Evolutionary conservation across 2,888 invertebrate genomes (phyloP).

Genomic region (Vandiemenella viatica): DNA sequence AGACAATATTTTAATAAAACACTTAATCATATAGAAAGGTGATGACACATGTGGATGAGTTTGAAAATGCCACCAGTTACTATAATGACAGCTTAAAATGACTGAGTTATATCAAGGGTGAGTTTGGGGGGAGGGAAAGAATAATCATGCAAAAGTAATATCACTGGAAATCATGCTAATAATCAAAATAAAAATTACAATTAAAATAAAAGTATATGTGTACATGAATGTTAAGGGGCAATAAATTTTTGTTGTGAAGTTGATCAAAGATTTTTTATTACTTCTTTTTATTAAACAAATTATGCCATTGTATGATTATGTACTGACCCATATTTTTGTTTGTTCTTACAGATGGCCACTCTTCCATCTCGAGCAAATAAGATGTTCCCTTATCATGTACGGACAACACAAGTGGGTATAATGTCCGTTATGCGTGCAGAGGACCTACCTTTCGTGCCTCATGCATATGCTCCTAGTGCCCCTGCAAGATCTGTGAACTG

Average conservation of each 20-base stretch:
- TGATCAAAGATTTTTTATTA: not conserved
- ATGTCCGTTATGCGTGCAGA: conserved; percentile 37
- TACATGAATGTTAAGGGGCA: no score
- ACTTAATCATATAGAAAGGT: no score
- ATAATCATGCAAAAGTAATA: no score
- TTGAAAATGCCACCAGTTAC: no score
- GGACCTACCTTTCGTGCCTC: conserved; percentile 39
- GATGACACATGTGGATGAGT: no score
- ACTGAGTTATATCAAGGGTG: no score
- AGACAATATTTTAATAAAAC: no score
- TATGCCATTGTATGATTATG: no score
- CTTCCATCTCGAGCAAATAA: conserved; percentile 73
- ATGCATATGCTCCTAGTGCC: conserved; percentile 42
- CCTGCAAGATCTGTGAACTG: not conserved
- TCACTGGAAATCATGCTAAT: not conserved
- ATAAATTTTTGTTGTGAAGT: not conserved
- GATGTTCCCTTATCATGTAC: conserved; percentile 81
- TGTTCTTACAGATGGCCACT: conserved; percentile 50
- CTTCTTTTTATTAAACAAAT: not conserved
- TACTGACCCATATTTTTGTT: no score
- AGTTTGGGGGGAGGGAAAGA: no score
- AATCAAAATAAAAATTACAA: not conserved
- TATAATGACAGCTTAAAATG: no score
- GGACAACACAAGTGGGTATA: conserved; percentile 65
- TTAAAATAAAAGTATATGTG: no score